Percentiles rank a stretch among this genome's conserved stretches.
Conservation (phyloP, 2,888 invertebrate species). For the Chrysina gloriosa region DNA sequence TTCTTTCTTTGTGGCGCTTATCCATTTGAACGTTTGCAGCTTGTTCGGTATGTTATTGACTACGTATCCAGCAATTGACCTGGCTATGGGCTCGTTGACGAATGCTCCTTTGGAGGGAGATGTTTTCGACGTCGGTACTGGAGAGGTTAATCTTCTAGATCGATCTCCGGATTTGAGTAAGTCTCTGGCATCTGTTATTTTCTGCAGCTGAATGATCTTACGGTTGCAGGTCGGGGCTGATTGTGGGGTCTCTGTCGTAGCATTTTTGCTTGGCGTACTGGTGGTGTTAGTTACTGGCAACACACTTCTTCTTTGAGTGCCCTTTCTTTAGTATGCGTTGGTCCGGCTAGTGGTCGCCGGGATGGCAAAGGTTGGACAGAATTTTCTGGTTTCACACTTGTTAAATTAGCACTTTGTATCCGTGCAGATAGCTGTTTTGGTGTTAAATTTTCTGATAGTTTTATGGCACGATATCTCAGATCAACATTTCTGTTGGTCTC, state of each 20-base stretch:
- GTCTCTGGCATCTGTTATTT: slow-evolving; percentile 12
- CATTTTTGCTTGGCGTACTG: slow-evolving; percentile 47
- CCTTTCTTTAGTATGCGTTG: slow-evolving; percentile 45
- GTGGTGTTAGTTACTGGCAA: slow-evolving; percentile 52
- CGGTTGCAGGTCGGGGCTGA: slow-evolving; percentile 37
- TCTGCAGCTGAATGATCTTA: slow-evolving; percentile 15
- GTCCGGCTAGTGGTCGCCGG: slow-evolving; percentile 45
- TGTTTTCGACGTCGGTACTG: slow-evolving; percentile 18
- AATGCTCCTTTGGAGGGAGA: too few species aligned
- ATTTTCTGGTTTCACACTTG: slow-evolving; percentile 17
- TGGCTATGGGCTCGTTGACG: slow-evolving; percentile 60
- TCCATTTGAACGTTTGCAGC: slow-evolving; percentile 44
- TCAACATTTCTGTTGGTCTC: slow-evolving; percentile 23
- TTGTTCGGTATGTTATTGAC: slow-evolving; percentile 56
- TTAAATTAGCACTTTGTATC: slow-evolving; percentile 45
- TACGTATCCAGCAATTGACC: slow-evolving; percentile 62
- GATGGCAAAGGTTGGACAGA: background rate
- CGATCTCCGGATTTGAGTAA: slow-evolving; percentile 15
- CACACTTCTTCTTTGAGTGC: slow-evolving; percentile 60
- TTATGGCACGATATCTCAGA: slow-evolving; percentile 17
- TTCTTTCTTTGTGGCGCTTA: slow-evolving; percentile 43
- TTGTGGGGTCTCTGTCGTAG: slow-evolving; percentile 25
- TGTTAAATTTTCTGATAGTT: slow-evolving; percentile 24
- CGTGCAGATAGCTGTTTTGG: slow-evolving; percentile 37
- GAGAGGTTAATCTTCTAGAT: slow-evolving; percentile 13